Evolutionary conservation across 2,888 invertebrate species (phyloP).

Genomic region (Rhynchonema sp.): DNA sequence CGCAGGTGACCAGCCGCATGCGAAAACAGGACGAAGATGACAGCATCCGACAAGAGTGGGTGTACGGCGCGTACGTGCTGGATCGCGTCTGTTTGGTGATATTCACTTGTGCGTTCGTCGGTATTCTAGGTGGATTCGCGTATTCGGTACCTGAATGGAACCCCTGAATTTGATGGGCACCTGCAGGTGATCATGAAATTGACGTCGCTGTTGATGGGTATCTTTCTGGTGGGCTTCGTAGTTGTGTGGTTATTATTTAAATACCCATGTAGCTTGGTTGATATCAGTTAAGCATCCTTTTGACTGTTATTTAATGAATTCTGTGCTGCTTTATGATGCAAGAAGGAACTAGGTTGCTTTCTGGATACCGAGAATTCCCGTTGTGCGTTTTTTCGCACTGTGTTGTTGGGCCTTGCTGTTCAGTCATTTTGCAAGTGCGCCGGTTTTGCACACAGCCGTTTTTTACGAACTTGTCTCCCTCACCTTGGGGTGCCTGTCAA

Average conservation of each 20-base stretch:
- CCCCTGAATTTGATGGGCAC: background rate
- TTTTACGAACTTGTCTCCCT: too few species aligned
- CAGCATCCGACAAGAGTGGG: background rate
- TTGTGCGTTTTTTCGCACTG: too few species aligned
- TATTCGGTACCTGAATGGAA: background rate
- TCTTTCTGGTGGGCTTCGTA: too few species aligned
- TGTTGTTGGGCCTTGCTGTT: too few species aligned
- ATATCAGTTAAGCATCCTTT: too few species aligned
- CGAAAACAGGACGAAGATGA: background rate
- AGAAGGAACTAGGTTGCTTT: background rate
- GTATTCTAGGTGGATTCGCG: background rate
- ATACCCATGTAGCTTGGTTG: too few species aligned
- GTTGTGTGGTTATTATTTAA: background rate
- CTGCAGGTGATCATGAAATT: background rate
- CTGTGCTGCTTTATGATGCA: background rate
- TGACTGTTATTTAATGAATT: too few species aligned
- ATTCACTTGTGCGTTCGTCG: background rate
- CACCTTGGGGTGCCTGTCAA: too few species aligned
- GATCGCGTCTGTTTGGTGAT: background rate
- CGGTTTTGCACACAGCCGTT: too few species aligned
- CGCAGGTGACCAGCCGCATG: background rate
- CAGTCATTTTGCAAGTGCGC: too few species aligned
- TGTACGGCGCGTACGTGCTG: background rate
- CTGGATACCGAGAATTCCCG: too few species aligned
- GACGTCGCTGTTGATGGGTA: background rate